These are phyloP conservation scores for Cochlearius cochlearius DNA, from an alignment of 2,113 vertebrate genomes.

Conservation along the genomic window DNA sequence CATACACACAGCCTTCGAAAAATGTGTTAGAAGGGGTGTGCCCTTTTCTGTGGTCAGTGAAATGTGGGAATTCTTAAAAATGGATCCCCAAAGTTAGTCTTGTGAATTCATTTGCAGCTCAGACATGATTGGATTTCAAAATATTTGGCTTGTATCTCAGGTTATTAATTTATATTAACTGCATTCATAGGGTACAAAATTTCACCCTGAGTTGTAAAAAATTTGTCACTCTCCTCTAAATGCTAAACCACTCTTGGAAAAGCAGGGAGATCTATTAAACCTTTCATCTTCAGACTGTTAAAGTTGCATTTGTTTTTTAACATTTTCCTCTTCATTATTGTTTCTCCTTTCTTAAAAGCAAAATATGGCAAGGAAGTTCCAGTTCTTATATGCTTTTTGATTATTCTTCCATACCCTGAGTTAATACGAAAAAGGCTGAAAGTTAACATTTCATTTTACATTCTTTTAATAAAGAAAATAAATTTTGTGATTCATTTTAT, in stretches of 20 bases:
- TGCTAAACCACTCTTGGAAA: not conserved
- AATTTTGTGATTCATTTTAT: constrained; percentile 16
- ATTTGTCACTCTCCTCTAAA: not conserved
- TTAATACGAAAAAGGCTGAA: not conserved
- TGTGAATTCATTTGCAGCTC: not conserved
- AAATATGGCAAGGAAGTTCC: not conserved
- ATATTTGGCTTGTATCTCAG: not conserved
- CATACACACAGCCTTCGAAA: not conserved
- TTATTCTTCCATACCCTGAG: not conserved
- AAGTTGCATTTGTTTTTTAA: not conserved
- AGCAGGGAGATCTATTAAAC: not conserved
- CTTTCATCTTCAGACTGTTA: not conserved
- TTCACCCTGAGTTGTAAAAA: not conserved
- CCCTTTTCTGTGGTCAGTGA: not conserved
- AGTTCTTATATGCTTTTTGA: not conserved
- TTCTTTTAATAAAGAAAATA: constrained; percentile 15
- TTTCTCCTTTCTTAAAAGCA: not conserved
- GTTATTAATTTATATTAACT: not conserved
- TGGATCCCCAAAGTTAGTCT: not conserved
- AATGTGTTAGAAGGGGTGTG: rapidly evolving
- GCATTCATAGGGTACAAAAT: not conserved
- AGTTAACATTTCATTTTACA: constrained; percentile 32
- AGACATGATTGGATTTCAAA: not conserved
- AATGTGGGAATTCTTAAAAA: not conserved
- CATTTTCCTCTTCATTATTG: not conserved